phyloP scores from a whole-genome alignment of 2,113 vertebrate genomes.

The Plestiodon gilberti region DNA sequence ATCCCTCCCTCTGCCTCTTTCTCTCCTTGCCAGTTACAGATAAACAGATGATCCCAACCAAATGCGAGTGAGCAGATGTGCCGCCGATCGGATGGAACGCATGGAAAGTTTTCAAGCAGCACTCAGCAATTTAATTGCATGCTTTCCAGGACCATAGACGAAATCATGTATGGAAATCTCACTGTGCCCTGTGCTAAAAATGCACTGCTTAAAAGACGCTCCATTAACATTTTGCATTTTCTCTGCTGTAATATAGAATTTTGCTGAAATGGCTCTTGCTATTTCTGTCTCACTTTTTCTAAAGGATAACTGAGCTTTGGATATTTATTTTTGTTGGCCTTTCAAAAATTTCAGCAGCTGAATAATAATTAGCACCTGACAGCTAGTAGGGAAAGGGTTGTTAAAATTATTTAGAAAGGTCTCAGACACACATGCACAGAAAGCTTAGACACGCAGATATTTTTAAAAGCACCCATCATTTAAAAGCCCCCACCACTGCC shows the following conservation, averaged over 20 bases:
- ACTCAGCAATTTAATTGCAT: background rate
- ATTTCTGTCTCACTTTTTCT: background rate
- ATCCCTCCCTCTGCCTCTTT: background rate
- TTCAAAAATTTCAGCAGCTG: background rate
- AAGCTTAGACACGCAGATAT: background rate
- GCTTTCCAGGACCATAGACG: conserved; percentile 1
- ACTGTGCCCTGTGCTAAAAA: background rate
- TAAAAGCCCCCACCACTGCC: background rate
- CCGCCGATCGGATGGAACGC: background rate
- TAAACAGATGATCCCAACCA: background rate
- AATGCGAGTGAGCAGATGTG: background rate
- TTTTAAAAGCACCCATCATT: background rate
- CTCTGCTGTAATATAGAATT: background rate
- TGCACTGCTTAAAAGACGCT: background rate
- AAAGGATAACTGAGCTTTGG: background rate
- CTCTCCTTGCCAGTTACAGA: background rate
- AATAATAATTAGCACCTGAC: background rate
- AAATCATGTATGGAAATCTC: background rate
- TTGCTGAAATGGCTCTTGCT: background rate
- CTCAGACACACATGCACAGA: background rate
- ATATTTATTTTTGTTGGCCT: background rate
- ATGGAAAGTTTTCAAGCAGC: background rate
- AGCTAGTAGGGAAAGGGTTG: background rate
- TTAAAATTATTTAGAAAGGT: background rate
- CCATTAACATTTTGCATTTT: background rate